Base-by-base conservation (phyloP, 2,113 vertebrate species). In the Hystrix brachyura region DNA sequence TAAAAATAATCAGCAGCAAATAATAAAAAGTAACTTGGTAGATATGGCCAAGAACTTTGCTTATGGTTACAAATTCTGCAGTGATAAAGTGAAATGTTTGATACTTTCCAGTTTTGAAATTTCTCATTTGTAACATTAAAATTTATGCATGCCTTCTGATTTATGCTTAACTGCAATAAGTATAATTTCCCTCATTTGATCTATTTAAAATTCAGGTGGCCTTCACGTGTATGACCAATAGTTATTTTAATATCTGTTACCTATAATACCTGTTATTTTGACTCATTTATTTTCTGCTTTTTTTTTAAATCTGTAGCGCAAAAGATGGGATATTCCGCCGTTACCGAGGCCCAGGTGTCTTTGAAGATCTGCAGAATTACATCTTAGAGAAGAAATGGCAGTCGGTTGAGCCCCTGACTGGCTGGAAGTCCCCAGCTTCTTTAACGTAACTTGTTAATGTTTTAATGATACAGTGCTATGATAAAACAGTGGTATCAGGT, bases 361-460 rank as follows among this genome's bases (percentile, higher is more conserved):
- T 98, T 23, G 99, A 99, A 92, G 99, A 99, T 88, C 98, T 99
- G 93, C 98, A 99, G 87, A 98, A 96, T 72, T 99, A 99, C 64
- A 97, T 99, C 94, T 90, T 97, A 4, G 98, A 99, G 94, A 98
- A 98, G 93, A 99, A 99, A 90, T 99, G 99, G 99, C 98, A 99
- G 94, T 97, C 98, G 72, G 99, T 99, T 89, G 99, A 99, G 71
- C 99, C 99, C 72, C 97, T 99, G 60, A 98, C 99, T 76, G 99
- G 98, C 93, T 99, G 99, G 99, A 99, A 99, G 64, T 99, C 99
- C 27, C 99, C 99, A 3, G 99, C 99, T 94, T 99, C 99, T 95
- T 94, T 99, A 96, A 97, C 98, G 99, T 99, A 99, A 99, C 43
- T 93, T 86, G 15, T 55, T 64, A 86, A 53, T 86, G 80, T 97